Base-by-base conservation (phyloP, 1,140 invertebrate genomes). In the Trichonephila clavata region DNA sequence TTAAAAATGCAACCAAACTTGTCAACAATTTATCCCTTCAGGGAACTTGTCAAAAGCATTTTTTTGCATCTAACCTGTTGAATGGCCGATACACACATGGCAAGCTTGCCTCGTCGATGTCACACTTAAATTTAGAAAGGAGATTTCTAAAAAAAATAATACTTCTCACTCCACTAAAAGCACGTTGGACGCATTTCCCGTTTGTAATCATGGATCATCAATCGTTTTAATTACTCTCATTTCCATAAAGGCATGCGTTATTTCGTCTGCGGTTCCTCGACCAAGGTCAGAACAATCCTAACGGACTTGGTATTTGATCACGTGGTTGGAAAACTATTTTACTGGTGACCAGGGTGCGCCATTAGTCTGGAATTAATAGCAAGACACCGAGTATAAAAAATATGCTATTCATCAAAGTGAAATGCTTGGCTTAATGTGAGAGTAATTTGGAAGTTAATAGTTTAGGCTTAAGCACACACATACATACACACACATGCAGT, bases 201-300 rank as follows among this genome's bases (percentile, higher is more conserved):
- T 71, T 71, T 14, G 27, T 71, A 24, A 71, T 71, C 68, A 32
- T 71, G 27, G 24, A 71, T 71, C 68, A 71, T 71, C 68, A 71
- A 71, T 71, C 68, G 68, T 32, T 71, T 71, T 71, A 71, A 71
- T 71, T 71, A 71, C 68, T 71, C 68, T 71, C 27, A 71, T 71
- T 71, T 71, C 68, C 68, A 71, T 71, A 71, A 24, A 16, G n/a
- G 68, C 61, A 63, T 21, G 61, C 61, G 13, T 63, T 6, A 27
- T 27, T 24, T 27, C 24, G 68, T 71, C 68, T 71, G 68, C 68
- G 27, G 68, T 71, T 24, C 24, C 2, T 13, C 4, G 14, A 24
- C 27, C 68, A 71, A 71, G 68, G 68, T 71, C 68, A 71, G 63
- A 65, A n/a, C 63, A 24, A 65, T 27, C 68, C 68, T 71, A 71